Percentiles rank a stretch among this genome's conserved stretches.
Evolutionary conservation across 2,888 invertebrate genomes (phyloP).

Genomic region (Steinernema hermaphroditum): DNA sequence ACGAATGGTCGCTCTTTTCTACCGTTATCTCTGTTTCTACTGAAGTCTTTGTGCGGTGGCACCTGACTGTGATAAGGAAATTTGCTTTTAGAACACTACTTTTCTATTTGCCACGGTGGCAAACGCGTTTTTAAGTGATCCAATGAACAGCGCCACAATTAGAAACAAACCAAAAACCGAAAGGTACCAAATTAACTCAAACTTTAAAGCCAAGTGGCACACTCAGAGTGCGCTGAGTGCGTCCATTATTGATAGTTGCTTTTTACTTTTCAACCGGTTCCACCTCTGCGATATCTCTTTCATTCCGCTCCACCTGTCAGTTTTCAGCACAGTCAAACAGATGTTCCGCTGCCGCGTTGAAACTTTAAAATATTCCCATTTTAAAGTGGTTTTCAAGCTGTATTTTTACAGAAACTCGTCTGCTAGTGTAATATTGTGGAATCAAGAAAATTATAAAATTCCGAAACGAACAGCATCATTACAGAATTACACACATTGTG

Average conservation of each 20-base stretch:
- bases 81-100: too few species aligned
- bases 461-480: too few species aligned
- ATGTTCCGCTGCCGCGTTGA: neutral
- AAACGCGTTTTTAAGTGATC: too few species aligned
- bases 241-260: neutral
- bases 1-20: neutral
- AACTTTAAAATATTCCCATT: too few species aligned
- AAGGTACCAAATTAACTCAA: neutral
- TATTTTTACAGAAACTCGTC: too few species aligned
- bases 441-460: too few species aligned
- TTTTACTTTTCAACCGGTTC: slow-evolving; percentile 19
- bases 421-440: too few species aligned
- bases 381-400: too few species aligned
- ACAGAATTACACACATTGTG: too few species aligned
- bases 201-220: neutral
- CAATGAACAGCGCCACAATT: too few species aligned
- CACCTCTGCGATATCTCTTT: slow-evolving; percentile 27
- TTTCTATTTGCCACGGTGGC: too few species aligned
- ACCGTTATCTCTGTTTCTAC: neutral
- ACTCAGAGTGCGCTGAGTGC: neutral
- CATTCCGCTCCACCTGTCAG: slow-evolving; percentile 25
- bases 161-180: too few species aligned
- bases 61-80: neutral
- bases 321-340: neutral
- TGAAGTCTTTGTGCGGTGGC: slow-evolving; percentile 1